Evolutionary conservation across 2,797 vertebrate genomes (phyloP), one percentile per base, ranked within the genome.

Genomic region (Podarcis lilfordi): DNA sequence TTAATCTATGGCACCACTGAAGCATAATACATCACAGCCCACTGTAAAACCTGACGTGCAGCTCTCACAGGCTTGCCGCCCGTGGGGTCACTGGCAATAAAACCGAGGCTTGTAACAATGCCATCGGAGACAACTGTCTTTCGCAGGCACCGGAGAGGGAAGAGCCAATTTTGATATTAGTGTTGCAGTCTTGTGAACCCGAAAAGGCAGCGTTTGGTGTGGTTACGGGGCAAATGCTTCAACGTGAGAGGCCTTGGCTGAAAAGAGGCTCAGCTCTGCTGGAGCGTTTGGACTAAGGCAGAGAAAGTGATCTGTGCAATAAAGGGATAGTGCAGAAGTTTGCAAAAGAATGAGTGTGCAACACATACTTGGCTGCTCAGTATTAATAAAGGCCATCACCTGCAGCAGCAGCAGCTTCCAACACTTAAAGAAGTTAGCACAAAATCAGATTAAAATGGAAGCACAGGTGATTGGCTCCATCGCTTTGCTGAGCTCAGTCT

Each of bases 71-170:
- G 35, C 55, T 90, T 0, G 21, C 68, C 0, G 88, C 93, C 85
- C 86, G 17, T 19, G 15, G 8, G 7, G 69, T 84, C 85, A 45
- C 45, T 55, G 35, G 83, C 15, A 89, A 79, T 88, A 91, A 50
- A 75, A 84, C n/a, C 29, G 29, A 82, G 72, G 15, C 27, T 25
- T 43, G 40, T n/a, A 21, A 81, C 87, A 88, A 85, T 0, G 17
- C 23, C 40, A 90, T 32, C 0, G 0, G 35, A 88, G 66, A 81
- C 55, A 66, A 87, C 64, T 75, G 64, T 3, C 78, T 23, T 84
- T 88, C 29, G 4, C 29, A 61, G 72, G 88, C 13, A 1, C 25
- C 40, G 3, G 77, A 27, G 5, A 84, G 3, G 85, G 35, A 89
- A 86, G 40, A 1, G 64, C 8, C 43, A 25, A 77, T 87, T 0